Evolutionary conservation across 1,140 invertebrate genomes (phyloP).

Genomic region (Lepeophtheirus salmonis): DNA sequence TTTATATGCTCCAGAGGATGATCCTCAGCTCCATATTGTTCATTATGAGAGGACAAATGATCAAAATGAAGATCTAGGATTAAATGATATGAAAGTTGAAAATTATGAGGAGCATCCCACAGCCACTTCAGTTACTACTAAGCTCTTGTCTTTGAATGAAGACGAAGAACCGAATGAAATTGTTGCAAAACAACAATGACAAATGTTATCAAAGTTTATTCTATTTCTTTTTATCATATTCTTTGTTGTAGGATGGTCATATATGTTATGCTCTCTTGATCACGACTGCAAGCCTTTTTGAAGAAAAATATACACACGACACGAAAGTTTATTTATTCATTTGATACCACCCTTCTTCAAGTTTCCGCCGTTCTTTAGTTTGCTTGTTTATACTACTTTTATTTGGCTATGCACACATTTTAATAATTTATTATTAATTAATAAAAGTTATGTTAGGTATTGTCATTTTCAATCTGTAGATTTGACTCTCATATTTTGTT

Average conservation of each 20-base stretch:
- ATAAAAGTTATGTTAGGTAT: too few relatives aligned
- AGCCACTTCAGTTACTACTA: not conserved
- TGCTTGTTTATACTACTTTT: too few relatives aligned
- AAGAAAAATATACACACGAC: not conserved
- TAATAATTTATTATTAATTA: too few relatives aligned
- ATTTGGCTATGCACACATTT: too few relatives aligned
- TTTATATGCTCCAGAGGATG: slow-evolving; percentile 47
- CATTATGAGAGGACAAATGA: slow-evolving; percentile 67
- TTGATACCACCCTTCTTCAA: too few relatives aligned
- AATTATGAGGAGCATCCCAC: slow-evolving; percentile 36
- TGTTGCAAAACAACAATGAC: slow-evolving; percentile 2
- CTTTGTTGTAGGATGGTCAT: slow-evolving; percentile 2
- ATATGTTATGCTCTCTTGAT: slow-evolving; percentile 4
- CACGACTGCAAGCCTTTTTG: slow-evolving; percentile 2
- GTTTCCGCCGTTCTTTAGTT: too few relatives aligned
- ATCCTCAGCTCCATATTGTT: slow-evolving; percentile 49
- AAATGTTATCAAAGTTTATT: not conserved
- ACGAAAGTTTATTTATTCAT: too few relatives aligned
- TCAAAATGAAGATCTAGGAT: slow-evolving; percentile 83
- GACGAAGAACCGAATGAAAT: not conserved
- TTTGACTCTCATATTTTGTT: too few relatives aligned
- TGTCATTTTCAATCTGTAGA: too few relatives aligned
- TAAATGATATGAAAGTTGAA: slow-evolving; percentile 94
- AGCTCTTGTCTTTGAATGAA: not conserved
- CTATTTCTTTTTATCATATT: not conserved